These are phyloP conservation scores for Hyposoter didymator DNA, from an alignment of 2,888 invertebrate genomes.

Conservation along the genomic window DNA sequence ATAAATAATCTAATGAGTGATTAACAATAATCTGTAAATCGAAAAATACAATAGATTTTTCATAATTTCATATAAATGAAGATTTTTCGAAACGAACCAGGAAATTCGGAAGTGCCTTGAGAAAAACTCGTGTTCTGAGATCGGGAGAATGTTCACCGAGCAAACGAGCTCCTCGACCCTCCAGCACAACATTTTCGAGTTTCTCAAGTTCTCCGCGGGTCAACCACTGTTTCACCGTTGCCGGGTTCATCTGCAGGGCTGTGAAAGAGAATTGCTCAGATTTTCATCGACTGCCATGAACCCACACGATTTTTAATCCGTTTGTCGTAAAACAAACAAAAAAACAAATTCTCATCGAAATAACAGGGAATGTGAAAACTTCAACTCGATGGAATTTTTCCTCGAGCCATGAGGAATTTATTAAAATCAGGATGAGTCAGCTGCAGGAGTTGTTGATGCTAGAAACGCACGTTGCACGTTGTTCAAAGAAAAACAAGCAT, in stretches of 20 bases:
- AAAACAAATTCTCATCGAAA: neutral
- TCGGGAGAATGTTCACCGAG: slow-evolving; percentile 88
- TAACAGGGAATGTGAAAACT: neutral
- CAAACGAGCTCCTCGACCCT: slow-evolving; percentile 89
- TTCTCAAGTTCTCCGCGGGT: slow-evolving; percentile 88
- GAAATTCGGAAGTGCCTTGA: slow-evolving; percentile 88
- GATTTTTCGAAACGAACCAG: slow-evolving; percentile 85
- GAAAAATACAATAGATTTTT: neutral
- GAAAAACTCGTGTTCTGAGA: slow-evolving; percentile 87
- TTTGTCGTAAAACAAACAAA: neutral
- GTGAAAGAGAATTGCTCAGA: neutral
- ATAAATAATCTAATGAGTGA: neutral
- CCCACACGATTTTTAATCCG: neutral
- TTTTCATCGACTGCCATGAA: too few species aligned
- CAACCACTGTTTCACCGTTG: slow-evolving; percentile 86
- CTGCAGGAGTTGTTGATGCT: neutral
- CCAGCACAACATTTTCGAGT: slow-evolving; percentile 88
- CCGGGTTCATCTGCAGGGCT: slow-evolving; percentile 85
- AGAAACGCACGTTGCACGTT: slow-evolving; percentile 1
- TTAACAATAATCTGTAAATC: too few species aligned
- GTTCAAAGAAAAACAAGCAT: neutral
- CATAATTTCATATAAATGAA: neutral
- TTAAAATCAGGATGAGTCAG: slow-evolving; percentile 16
- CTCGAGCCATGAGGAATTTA: neutral
- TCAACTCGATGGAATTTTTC: neutral